These are phyloP conservation scores for Drosophila quasianomalipes DNA, from an alignment of 2,888 invertebrate species.

Conservation along the genomic window DNA sequence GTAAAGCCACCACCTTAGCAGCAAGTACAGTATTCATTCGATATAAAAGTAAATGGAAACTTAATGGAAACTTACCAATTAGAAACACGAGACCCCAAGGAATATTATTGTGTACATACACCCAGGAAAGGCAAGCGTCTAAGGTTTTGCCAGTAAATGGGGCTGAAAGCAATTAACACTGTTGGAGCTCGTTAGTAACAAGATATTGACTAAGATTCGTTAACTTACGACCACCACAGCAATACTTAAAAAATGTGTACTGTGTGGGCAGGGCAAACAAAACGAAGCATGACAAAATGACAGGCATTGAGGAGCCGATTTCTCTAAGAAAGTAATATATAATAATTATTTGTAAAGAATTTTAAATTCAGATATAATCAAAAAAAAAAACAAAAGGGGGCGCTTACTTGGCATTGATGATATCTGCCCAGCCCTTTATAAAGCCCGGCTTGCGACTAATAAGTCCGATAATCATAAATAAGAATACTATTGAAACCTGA, in stretches of 20 bases:
- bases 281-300: constrained; percentile 90
- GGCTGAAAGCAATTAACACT: constrained; percentile 22
- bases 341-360: not conserved
- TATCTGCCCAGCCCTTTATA: constrained; percentile 92
- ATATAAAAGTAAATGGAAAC: not conserved
- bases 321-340: constrained; percentile 35
- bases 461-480: constrained; percentile 92
- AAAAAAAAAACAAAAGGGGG: not conserved
- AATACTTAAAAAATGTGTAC: constrained; percentile 90
- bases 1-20: constrained; percentile 93
- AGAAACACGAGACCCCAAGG: constrained; percentile 95
- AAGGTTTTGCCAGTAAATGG: constrained; percentile 85
- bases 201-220: not conserved
- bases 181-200: not conserved
- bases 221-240: constrained; percentile 83
- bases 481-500: constrained; percentile 89
- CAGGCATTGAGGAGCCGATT: constrained; percentile 87
- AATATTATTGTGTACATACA: constrained; percentile 91
- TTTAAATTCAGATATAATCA: not conserved
- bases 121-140: constrained; percentile 90
- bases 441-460: constrained; percentile 94
- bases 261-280: constrained; percentile 93
- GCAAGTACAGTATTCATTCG: not conserved
- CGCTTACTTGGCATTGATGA: constrained; percentile 62
- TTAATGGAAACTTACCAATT: constrained; percentile 87